phyloP scores from a whole-genome alignment of 37 sponge, comb jelly and placozoan species.

The Dysidea cf. avara region DNA sequence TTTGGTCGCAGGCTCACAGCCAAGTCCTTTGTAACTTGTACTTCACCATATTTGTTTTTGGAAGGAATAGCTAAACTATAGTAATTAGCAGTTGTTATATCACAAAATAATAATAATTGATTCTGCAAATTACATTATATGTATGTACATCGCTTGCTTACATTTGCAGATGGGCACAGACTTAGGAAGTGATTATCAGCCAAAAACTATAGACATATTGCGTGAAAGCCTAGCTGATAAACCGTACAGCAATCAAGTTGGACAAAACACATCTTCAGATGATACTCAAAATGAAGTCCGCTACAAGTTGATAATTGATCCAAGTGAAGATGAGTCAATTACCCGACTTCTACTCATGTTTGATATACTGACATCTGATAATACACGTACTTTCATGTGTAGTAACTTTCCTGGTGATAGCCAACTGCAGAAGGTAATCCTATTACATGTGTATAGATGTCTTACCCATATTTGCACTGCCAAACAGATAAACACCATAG shows the following conservation, averaged over 20 bases:
- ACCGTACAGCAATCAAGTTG: constrained; percentile 36
- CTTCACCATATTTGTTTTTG: too few relatives aligned
- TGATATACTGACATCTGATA: constrained; percentile 48
- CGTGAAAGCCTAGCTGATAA: constrained; percentile 58
- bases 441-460: not conserved
- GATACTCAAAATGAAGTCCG: constrained; percentile 66
- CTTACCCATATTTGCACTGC: not conserved
- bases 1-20: too few relatives aligned
- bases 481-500: constrained; percentile 64
- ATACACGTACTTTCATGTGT: constrained; percentile 61
- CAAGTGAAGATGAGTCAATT: constrained; percentile 75
- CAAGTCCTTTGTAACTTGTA: too few relatives aligned
- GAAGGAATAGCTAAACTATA: too few relatives aligned
- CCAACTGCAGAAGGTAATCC: constrained; percentile 68
- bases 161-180: too few relatives aligned
- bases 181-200: too few relatives aligned
- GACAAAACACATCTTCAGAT: too few relatives aligned
- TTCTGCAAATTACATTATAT: too few relatives aligned
- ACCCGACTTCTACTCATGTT: constrained; percentile 67
- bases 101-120: too few relatives aligned
- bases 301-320: constrained; percentile 85
- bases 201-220: constrained; percentile 54
- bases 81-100: too few relatives aligned
- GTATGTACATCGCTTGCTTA: too few relatives aligned
- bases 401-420: constrained; percentile 83